Percentiles rank a stretch among this genome's conserved stretches.
phyloP scores from a whole-genome alignment of 2,797 vertebrate genomes.

The Sebastes trivittatus region DNA sequence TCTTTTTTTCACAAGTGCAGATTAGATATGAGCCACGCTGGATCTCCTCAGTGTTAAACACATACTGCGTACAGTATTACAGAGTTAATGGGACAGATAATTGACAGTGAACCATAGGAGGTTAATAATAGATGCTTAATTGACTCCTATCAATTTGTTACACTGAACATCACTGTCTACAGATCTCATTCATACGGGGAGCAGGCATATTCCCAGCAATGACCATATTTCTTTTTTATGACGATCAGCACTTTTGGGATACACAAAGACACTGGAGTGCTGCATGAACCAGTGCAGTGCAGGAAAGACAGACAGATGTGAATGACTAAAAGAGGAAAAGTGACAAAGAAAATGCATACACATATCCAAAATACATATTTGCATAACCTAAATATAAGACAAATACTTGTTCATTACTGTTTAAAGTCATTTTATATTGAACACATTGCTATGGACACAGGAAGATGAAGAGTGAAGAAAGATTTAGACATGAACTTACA shows the following conservation, averaged over 20 bases:
- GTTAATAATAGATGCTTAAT: conserved; percentile 87
- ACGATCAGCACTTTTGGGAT: conserved; percentile 29
- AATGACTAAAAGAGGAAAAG: not conserved
- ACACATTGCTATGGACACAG: too few relatives aligned
- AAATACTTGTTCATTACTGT: not conserved
- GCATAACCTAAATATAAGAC: not conserved
- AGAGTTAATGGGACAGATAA: conserved; percentile 88
- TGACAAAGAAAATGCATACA: not conserved
- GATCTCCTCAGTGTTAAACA: conserved; percentile 79
- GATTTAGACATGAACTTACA: too few relatives aligned
- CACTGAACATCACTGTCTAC: conserved; percentile 71
- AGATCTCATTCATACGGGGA: conserved; percentile 55
- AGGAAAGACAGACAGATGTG: not conserved
- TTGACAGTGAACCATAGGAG: conserved; percentile 86
- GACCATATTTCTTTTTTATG: conserved; percentile 50
- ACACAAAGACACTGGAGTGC: conserved; percentile 10
- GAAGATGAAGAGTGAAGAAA: too few relatives aligned
- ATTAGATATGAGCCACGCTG: conserved; percentile 76
- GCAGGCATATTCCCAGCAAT: conserved; percentile 40
- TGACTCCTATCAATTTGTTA: conserved; percentile 85
- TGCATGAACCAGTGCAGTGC: not conserved
- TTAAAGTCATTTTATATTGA: not conserved
- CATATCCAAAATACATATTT: not conserved
- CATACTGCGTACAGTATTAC: conserved; percentile 83
- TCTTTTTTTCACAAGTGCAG: conserved; percentile 70